Conservation (phyloP, 1,140 invertebrate genomes). For the Pachyrhynchus sulphureomaculatus region DNA sequence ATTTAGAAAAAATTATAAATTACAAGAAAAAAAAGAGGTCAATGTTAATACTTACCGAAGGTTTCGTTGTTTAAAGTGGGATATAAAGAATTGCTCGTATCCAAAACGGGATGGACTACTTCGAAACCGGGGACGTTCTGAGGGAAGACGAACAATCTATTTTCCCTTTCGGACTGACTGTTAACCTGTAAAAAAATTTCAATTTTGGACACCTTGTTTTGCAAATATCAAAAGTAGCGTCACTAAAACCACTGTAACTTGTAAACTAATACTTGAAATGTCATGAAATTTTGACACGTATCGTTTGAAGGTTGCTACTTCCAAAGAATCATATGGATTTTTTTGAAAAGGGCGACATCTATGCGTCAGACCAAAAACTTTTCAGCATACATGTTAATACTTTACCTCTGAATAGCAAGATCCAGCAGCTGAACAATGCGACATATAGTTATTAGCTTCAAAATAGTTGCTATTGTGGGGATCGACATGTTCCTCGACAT, state of each 20-base stretch:
- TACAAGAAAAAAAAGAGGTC: neutral
- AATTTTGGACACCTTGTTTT: no score
- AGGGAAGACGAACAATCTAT: slow-evolving; percentile 45
- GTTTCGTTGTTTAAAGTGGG: slow-evolving; percentile 4
- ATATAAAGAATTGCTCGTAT: neutral
- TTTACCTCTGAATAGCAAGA: slow-evolving; percentile 33
- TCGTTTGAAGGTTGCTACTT: no score
- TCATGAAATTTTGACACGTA: no score
- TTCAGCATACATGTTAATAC: no score
- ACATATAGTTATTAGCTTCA: slow-evolving; percentile 24
- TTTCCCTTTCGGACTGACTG: slow-evolving; percentile 6
- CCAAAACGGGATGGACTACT: slow-evolving; percentile 29
- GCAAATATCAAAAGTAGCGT: no score
- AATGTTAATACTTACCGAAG: neutral
- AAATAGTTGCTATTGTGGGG: slow-evolving; percentile 12
- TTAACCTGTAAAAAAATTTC: neutral
- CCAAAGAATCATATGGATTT: no score
- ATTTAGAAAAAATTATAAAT: neutral
- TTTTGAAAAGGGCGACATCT: no score
- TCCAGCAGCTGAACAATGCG: slow-evolving; percentile 35
- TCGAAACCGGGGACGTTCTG: slow-evolving; percentile 45
- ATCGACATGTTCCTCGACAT: neutral
- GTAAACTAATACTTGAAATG: no score
- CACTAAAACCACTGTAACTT: no score
- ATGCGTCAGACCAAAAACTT: no score